phyloP scores from a whole-genome alignment of 2,113 vertebrate genomes.

The Platysteira castanea region DNA sequence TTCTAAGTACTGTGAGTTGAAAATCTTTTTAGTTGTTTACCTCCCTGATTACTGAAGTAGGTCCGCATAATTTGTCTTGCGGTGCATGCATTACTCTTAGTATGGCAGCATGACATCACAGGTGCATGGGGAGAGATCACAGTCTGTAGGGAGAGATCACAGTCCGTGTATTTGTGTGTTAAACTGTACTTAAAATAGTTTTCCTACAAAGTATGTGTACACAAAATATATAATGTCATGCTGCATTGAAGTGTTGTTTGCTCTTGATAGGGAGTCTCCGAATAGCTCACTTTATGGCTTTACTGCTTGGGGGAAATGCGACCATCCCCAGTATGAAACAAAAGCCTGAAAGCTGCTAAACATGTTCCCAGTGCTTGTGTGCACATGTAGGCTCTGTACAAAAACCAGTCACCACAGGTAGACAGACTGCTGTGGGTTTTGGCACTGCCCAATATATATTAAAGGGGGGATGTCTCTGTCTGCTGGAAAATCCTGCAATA shows the following conservation, averaged over 20 bases:
- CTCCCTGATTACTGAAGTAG: background rate
- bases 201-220: background rate
- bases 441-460: background rate
- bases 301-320: background rate
- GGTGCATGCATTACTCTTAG: background rate
- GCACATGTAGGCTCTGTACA: background rate
- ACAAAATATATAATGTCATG: background rate
- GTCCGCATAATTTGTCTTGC: background rate
- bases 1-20: background rate
- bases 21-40: background rate
- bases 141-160: background rate
- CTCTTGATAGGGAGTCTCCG: background rate
- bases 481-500: background rate
- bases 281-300: background rate
- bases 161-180: background rate
- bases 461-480: fast-evolving
- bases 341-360: background rate
- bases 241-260: background rate
- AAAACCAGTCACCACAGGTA: background rate
- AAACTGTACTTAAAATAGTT: background rate
- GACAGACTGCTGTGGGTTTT: background rate
- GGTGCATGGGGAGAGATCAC: background rate
- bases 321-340: background rate
- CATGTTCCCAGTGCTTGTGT: background rate
- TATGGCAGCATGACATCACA: background rate